phyloP scores from a whole-genome alignment of 37 sponge, comb jelly and placozoan species.

The Crambe crambe region DNA sequence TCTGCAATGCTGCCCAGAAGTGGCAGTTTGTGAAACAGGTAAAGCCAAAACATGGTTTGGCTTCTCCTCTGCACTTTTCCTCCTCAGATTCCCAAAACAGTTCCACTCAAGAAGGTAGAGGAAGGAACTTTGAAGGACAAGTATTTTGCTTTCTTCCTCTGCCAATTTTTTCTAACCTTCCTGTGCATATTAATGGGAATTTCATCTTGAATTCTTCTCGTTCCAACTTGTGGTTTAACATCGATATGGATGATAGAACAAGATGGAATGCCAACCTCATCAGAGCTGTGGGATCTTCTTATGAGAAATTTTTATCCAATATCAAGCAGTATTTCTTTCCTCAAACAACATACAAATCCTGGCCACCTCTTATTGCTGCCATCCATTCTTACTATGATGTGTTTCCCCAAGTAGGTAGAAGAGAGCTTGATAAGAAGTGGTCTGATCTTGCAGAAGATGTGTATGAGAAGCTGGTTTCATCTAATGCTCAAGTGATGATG shows the following conservation, averaged over 20 bases:
- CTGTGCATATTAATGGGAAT: constrained; percentile 80
- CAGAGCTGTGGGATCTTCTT: constrained; percentile 59
- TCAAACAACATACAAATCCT: background rate
- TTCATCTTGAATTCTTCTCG: constrained; percentile 65
- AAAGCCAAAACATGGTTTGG: constrained; percentile 65
- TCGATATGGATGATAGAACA: constrained; percentile 16
- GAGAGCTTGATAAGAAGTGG: background rate
- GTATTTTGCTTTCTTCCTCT: constrained; percentile 78
- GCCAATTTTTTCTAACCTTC: constrained; percentile 38
- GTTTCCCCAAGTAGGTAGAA: constrained; percentile 32
- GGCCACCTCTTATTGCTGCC: background rate
- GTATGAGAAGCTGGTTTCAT: background rate
- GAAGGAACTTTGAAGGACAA: constrained; percentile 11
- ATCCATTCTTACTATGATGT: constrained; percentile 26
- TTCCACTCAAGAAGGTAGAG: background rate
- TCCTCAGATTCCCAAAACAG: no score
- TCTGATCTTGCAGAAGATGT: background rate
- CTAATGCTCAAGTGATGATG: background rate
- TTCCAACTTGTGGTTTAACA: constrained; percentile 45
- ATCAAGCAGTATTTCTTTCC: background rate
- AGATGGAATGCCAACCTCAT: constrained; percentile 66
- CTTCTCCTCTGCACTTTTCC: constrained; percentile 40
- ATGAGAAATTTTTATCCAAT: constrained; percentile 39
- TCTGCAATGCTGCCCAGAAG: background rate
- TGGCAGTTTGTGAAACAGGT: constrained; percentile 37